Evolutionary conservation across 2,888 invertebrate species (phyloP).

Genomic region (Pachliopta kotzebuea): DNA sequence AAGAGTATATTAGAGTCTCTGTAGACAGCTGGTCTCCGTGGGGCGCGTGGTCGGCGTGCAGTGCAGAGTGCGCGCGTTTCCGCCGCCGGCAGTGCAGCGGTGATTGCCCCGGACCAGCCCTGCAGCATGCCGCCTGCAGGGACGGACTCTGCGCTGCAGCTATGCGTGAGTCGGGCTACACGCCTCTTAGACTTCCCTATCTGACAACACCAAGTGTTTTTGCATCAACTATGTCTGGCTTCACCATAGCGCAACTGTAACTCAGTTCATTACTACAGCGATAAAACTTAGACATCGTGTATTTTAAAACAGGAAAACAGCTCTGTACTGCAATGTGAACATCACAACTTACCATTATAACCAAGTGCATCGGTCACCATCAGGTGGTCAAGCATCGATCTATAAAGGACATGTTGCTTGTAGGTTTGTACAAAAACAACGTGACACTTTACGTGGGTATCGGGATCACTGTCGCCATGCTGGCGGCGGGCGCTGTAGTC

Average conservation of each 20-base stretch:
- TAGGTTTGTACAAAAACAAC: slow-evolving; percentile 58
- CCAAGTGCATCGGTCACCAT: no score
- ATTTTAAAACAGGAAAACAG: no score
- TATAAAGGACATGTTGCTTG: background rate
- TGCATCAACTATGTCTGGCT: no score
- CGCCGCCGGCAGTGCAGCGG: slow-evolving; percentile 59
- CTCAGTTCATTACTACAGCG: no score
- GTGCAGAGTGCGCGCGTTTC: slow-evolving; percentile 62
- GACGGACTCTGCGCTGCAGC: slow-evolving; percentile 60
- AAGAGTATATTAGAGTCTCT: background rate
- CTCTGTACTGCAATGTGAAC: no score
- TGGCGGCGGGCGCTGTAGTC: slow-evolving; percentile 56
- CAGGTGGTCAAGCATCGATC: no score
- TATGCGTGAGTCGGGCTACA: slow-evolving; percentile 16
- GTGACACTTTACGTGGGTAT: slow-evolving; percentile 63
- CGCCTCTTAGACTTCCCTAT: no score
- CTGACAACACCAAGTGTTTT: no score
- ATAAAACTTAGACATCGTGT: no score
- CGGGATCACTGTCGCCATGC: slow-evolving; percentile 64
- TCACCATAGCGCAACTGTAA: no score
- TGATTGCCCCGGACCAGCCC: slow-evolving; percentile 56
- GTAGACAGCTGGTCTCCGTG: slow-evolving; percentile 62
- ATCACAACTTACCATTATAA: no score
- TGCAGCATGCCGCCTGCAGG: slow-evolving; percentile 67
- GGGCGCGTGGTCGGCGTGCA: slow-evolving; percentile 65